Conservation (phyloP, 2,113 vertebrate genomes). For the Xenus cinereus region DNA sequence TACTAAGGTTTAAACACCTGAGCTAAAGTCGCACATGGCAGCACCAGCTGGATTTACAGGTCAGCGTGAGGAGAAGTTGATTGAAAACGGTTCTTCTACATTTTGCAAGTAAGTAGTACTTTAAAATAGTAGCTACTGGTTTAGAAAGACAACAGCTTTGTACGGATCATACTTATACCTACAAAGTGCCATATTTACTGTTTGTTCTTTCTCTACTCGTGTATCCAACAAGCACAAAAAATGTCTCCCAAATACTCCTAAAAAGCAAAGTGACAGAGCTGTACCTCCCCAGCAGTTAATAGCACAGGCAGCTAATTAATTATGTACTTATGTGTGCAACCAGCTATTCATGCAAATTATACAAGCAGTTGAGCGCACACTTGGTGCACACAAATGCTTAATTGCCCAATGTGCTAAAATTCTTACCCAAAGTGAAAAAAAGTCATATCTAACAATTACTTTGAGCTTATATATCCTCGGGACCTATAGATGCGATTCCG, state of each 20-base stretch:
- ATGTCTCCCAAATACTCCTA: not conserved
- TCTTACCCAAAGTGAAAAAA: not conserved
- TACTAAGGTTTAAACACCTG: not conserved
- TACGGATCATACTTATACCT: not conserved
- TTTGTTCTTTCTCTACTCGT: not conserved
- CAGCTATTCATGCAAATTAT: not conserved
- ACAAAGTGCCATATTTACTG: not conserved
- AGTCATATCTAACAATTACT: not conserved
- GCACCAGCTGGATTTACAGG: not conserved
- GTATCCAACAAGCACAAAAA: not conserved
- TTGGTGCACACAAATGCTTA: not conserved
- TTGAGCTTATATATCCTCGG: not conserved
- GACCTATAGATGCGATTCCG: not conserved
- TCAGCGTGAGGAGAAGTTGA: not conserved
- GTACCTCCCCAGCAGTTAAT: not conserved
- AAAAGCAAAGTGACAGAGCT: not conserved
- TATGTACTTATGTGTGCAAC: not conserved
- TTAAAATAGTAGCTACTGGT: not conserved
- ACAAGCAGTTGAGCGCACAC: not conserved
- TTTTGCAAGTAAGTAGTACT: not conserved
- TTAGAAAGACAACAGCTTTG: not conserved
- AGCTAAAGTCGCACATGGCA: not conserved
- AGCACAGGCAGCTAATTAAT: constrained; percentile 43
- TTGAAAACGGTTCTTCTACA: not conserved
- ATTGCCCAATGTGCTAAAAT: not conserved